These are phyloP conservation scores for Pristiophorus japonicus DNA, from an alignment of 2,113 vertebrate genomes.

Conservation along the genomic window DNA sequence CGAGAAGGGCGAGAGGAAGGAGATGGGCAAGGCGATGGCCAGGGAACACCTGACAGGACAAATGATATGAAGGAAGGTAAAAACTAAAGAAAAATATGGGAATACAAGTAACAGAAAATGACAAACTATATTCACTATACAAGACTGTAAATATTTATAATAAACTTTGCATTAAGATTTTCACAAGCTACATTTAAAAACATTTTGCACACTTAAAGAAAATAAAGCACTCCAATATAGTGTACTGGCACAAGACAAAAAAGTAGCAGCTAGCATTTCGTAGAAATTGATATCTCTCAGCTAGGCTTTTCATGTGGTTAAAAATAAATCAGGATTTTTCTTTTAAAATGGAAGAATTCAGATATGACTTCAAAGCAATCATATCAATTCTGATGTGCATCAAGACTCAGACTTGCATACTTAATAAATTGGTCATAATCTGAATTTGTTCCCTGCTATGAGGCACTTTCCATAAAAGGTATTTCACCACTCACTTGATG, in stretches of 20 bases:
- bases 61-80: conserved; percentile 86
- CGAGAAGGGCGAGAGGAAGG: conserved; percentile 96
- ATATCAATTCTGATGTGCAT: not conserved
- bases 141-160: conserved; percentile 4
- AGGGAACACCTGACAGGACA: conserved; percentile 94
- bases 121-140: not conserved
- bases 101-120: conserved; percentile 39
- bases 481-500: not conserved
- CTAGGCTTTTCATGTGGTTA: not conserved
- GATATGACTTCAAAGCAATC: not conserved
- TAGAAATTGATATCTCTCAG: not conserved
- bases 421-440: not conserved
- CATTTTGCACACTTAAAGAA: not conserved
- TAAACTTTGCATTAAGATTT: not conserved
- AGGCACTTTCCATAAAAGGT: not conserved
- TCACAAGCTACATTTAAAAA: not conserved
- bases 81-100: conserved; percentile 67
- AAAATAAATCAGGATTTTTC: not conserved
- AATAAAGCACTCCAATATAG: not conserved
- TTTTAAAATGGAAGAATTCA: not conserved
- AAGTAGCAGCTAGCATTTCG: not conserved
- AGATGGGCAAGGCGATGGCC: conserved; percentile 98
- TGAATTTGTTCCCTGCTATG: not conserved
- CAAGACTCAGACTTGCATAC: not conserved
- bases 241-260: not conserved